Base-by-base conservation (phyloP, 53 echinoderm and acorn worm genomes). In the Mesocentrotus franciscanus region DNA sequence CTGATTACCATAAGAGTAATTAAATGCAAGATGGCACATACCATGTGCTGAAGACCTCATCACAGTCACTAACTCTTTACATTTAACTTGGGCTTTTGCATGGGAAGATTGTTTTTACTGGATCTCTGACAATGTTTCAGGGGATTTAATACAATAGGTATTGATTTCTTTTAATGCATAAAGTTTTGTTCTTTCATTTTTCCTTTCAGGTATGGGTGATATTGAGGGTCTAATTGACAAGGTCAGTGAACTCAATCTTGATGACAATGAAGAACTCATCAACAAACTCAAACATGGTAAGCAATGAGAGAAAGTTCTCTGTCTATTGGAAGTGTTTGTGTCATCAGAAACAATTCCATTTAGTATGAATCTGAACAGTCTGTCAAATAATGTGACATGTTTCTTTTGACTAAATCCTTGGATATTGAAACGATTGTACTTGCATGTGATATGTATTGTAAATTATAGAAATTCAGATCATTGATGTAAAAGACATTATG, bases 251-350 rank as follows among this genome's bases (percentile, higher is more conserved):
- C 97, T 98, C 71, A 98, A 98, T 90, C 94, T 98, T 34, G 99
- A 98, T 91, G 97, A 98, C 89, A 98, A 98, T 94, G 99, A 98
- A 96, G 99, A 98, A 95, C 97, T 98, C 58, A 98, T 98, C 92
- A 98, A 98, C 96, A 98, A 98, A 92, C 96, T 98, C 62, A 98
- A 98, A 92, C 99, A 98, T 95, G 99, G 99, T 98, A 91, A 97
- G 97, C 90, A 61, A 34, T 81, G 4, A 42, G 36, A 36, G 18
- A 16, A 62, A 11, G 14, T 49, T 49, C 49, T 49, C 49, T 71
- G 6, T 71, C 72, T 71, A 71, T 49, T 49, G 3, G 2, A 49
- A 49, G 49, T 49, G 49, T 49, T 49, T 49, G 49, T 24, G 70
- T 20, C 20, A 57, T 11, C 24, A 57, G 33, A 90, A 64, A 64